These are phyloP conservation scores for Glaucomys volans DNA, from an alignment of 2,113 vertebrate genomes.

Conservation along the genomic window DNA sequence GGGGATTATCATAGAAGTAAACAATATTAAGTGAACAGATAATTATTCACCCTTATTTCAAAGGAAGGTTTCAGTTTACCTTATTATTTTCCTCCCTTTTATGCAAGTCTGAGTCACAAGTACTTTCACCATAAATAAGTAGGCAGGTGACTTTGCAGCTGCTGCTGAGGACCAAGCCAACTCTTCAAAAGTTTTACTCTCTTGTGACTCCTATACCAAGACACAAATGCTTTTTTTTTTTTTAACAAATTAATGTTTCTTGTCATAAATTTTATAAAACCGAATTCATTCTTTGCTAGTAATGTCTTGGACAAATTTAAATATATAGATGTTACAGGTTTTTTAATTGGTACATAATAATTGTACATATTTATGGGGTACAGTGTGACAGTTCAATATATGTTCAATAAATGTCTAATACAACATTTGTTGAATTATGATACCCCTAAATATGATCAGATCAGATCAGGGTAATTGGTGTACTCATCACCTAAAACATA, in stretches of 20 bases:
- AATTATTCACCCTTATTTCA: constrained; percentile 31
- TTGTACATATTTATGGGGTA: not conserved
- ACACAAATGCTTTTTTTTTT: not conserved
- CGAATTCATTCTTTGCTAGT: not conserved
- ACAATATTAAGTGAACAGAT: constrained; percentile 26
- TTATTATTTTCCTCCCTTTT: not conserved
- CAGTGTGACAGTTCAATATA: not conserved
- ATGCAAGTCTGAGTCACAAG: constrained; percentile 5
- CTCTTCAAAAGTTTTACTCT: constrained; percentile 58
- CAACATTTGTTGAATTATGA: not conserved
- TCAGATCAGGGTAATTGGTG: not conserved
- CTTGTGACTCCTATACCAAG: not conserved
- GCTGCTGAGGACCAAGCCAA: constrained; percentile 35
- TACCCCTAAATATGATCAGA: too few relatives aligned
- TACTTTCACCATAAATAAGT: constrained; percentile 61
- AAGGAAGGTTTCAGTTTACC: not conserved
- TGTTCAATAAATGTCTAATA: not conserved
- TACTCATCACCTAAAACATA: not conserved
- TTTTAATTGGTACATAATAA: not conserved
- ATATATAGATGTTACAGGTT: not conserved
- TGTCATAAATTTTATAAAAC: constrained; percentile 11
- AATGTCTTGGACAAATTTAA: not conserved
- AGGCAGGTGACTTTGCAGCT: constrained; percentile 61
- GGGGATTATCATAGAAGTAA: constrained; percentile 73
- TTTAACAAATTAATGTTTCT: not conserved